Evolutionary conservation across 2,113 vertebrate genomes (phyloP), one percentile per base, ranked within the genome.

Genomic region (Ameiurus melas): DNA sequence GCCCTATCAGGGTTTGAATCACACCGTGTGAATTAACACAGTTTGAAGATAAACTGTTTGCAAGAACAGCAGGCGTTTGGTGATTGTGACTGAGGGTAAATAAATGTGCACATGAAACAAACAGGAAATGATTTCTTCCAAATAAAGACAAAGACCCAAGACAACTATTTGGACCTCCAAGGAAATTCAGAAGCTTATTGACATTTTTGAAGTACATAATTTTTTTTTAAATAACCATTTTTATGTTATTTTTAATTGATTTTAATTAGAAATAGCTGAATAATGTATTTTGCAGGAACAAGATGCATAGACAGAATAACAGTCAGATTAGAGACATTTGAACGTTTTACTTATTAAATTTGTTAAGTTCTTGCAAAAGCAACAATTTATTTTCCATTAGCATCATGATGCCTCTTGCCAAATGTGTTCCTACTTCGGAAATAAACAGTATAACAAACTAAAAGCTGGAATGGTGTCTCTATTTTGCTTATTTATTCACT

Each of bases 1-100:
- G 5, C 16, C 84, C n/a, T 86, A n/a, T 84, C 39, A 86, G 39
- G 87, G 33, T 71, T 51, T 75, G 25, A 85, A 82, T 75, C 71
- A 71, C 30, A 47, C 14, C 57, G 13, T 36, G 78, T 22, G 30
- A 87, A 80, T 30, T 39, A 17, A n/a, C 30, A 57, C 84, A 73
- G 55, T 64, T 77, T 86, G 36, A 0, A 25, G 53, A 36, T 17
- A 60, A 25, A 47, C 14, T 60, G 55, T 87, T 87, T 71, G 30
- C 64, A 51, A 47, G 25, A n/a, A 47, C 71, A 82, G 86, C 75
- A 71, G 78, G 10, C 30, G 64, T n/a, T n/a, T 7, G 51, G 43
- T 30, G 66, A 81, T 58, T 53, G 77, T 43, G 75, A 81, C 43
- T 25, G 47, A 57, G 62, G 9, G 30, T 53, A 53, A 68, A 86